phyloP scores from a whole-genome alignment of 2,113 vertebrate genomes.

The Gulo gulo region DNA sequence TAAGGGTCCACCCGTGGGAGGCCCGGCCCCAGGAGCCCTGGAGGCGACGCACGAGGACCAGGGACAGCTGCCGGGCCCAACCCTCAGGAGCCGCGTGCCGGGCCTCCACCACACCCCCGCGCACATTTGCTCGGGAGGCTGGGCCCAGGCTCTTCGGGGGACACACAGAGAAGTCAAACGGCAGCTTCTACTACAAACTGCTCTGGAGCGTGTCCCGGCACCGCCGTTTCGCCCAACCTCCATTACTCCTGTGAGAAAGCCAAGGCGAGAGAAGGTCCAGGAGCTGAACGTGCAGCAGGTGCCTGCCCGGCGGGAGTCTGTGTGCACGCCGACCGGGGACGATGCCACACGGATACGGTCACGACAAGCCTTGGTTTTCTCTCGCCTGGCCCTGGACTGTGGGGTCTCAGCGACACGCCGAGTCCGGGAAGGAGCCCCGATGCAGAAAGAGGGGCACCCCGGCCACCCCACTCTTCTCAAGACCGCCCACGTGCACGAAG shows the following conservation, averaged over 20 bases:
- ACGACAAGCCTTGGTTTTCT: neutral
- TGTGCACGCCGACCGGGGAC: fast-evolving
- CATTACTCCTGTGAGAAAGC: neutral
- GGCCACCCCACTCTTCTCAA: fast-evolving
- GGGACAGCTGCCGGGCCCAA: neutral
- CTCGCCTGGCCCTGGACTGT: neutral
- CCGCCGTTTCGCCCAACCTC: neutral
- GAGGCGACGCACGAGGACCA: neutral
- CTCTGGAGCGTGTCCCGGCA: neutral
- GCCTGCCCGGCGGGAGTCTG: fast-evolving
- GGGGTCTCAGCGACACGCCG: neutral
- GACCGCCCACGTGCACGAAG: neutral
- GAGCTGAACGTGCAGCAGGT: fast-evolving
- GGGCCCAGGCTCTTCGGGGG: neutral
- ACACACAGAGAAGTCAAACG: neutral
- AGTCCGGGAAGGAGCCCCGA: neutral
- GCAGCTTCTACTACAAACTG: neutral
- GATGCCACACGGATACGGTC: fast-evolving
- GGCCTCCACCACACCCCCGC: neutral
- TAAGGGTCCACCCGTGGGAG: fast-evolving
- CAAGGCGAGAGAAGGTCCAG: neutral
- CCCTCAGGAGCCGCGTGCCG: neutral
- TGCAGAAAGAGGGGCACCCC: neutral
- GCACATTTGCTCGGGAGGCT: neutral
- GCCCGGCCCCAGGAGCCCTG: neutral